phyloP scores from a whole-genome alignment of 2,888 invertebrate species.

The Campaea margaritaria region DNA sequence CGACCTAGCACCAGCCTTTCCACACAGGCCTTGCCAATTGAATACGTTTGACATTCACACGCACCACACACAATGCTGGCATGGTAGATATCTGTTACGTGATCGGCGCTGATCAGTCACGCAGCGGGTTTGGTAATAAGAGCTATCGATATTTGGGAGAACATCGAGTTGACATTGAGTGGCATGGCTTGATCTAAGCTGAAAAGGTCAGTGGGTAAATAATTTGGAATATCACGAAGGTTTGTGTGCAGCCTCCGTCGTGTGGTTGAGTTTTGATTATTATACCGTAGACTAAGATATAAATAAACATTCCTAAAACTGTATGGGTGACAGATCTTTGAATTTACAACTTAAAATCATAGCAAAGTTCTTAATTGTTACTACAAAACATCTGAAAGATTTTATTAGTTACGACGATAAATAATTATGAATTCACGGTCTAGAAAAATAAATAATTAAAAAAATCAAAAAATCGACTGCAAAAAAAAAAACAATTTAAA shows the following conservation, averaged over 20 bases:
- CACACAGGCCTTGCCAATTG: constrained; percentile 24
- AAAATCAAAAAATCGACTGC: too few species aligned
- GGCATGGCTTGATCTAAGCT: constrained; percentile 9
- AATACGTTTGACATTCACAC: constrained; percentile 32
- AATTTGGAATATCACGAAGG: constrained; percentile 2
- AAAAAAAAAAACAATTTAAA: too few species aligned
- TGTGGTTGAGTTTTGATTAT: neutral
- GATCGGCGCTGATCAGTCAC: constrained; percentile 31
- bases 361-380: too few species aligned
- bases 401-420: too few species aligned
- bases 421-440: too few species aligned
- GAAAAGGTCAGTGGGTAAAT: constrained; percentile 14
- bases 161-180: constrained; percentile 16
- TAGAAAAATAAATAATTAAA: too few species aligned
- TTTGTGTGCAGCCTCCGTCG: neutral
- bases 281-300: neutral
- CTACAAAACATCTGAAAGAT: too few species aligned
- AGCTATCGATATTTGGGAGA: constrained; percentile 2
- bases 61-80: constrained; percentile 21
- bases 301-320: too few species aligned
- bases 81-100: constrained; percentile 28
- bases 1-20: neutral
- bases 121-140: constrained; percentile 18
- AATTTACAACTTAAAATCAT: too few species aligned
- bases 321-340: too few species aligned